Percentiles rank a stretch among this genome's conserved stretches.
Conservation (phyloP, 1,140 invertebrate genomes). For the Calephelis nemesis region DNA sequence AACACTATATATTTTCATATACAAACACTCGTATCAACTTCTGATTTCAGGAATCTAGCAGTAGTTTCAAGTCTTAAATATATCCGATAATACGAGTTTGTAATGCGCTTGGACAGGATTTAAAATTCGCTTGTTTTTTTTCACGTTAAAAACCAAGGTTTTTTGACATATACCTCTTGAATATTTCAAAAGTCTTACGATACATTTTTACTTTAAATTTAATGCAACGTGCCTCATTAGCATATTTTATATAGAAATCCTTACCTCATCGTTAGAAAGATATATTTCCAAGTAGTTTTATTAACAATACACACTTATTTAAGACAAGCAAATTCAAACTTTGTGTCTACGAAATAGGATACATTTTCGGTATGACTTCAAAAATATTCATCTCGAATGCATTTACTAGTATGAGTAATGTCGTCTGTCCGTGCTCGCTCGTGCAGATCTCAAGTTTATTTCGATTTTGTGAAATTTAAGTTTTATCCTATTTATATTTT, state of each 20-base stretch:
- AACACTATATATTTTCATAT: too few relatives aligned
- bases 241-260: neutral
- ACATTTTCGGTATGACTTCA: neutral
- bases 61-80: too few relatives aligned
- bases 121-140: too few relatives aligned
- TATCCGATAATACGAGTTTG: too few relatives aligned
- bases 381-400: constrained; percentile 20
- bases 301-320: constrained; percentile 16
- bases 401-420: constrained; percentile 27
- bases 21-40: too few relatives aligned
- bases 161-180: too few relatives aligned
- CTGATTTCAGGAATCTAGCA: too few relatives aligned
- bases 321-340: neutral
- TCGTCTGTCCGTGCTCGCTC: constrained; percentile 20
- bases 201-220: too few relatives aligned
- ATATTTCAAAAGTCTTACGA: too few relatives aligned
- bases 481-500: constrained; percentile 26
- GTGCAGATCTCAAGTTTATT: constrained; percentile 21
- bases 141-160: too few relatives aligned
- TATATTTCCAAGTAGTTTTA: constrained; percentile 5
- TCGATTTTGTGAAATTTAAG: constrained; percentile 27
- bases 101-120: too few relatives aligned
- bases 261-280: neutral
- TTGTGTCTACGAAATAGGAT: neutral
- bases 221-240: too few relatives aligned